Percentiles rank a stretch among this genome's conserved stretches.
Conservation (phyloP, 2,113 vertebrate species). For the Bos indicus region DNA sequence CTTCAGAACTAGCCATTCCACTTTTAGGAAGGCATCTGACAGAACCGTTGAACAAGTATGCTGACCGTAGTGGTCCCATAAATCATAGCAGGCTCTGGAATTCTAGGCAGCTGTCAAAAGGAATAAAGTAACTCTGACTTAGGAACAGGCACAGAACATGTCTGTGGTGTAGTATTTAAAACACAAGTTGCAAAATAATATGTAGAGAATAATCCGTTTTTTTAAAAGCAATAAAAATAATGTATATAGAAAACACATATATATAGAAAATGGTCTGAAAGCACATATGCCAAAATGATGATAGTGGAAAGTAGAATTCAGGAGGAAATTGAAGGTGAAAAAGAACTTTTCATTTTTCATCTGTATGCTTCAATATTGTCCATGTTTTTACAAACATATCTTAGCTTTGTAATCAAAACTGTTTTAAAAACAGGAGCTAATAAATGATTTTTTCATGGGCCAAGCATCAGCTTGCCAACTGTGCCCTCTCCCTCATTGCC, state of each 20-base stretch:
- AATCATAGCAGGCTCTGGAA: background rate
- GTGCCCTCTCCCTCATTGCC: background rate
- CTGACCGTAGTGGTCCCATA: background rate
- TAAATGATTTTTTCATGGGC: conserved; percentile 49
- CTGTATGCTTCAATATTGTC: background rate
- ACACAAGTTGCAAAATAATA: background rate
- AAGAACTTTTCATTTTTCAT: background rate
- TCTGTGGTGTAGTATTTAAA: background rate
- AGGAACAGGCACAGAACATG: background rate
- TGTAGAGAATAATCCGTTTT: background rate
- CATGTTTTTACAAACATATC: background rate
- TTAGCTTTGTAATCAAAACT: background rate
- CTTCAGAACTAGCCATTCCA: background rate
- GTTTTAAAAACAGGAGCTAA: background rate
- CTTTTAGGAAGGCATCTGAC: background rate
- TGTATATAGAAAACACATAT: background rate
- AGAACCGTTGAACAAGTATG: background rate
- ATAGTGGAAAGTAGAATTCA: background rate
- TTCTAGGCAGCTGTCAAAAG: background rate
- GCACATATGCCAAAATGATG: background rate
- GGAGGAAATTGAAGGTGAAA: background rate
- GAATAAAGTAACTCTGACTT: background rate
- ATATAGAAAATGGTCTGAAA: background rate
- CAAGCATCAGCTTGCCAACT: conserved; percentile 43
- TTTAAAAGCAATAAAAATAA: background rate